Conservation (phyloP, 2,888 invertebrate species). For the Lamproptera curius region DNA sequence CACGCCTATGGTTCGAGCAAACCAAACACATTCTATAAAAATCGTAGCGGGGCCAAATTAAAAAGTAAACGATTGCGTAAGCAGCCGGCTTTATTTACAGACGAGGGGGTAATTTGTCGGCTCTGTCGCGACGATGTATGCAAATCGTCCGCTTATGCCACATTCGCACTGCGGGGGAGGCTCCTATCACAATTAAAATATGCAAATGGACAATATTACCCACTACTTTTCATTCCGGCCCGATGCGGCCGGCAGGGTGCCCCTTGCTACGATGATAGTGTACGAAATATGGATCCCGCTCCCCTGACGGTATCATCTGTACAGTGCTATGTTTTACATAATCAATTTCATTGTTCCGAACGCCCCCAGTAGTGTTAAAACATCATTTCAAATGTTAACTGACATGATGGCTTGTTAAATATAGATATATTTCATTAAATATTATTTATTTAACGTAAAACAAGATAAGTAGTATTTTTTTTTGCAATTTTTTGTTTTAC, state of each 20-base stretch:
- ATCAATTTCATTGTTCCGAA: constrained; percentile 26
- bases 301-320: constrained; percentile 17
- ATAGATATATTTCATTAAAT: too few relatives aligned
- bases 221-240: constrained; percentile 69
- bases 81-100: constrained; percentile 46
- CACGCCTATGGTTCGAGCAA: too few relatives aligned
- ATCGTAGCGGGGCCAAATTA: constrained; percentile 13
- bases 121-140: constrained; percentile 53
- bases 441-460: too few relatives aligned
- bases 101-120: constrained; percentile 55
- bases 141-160: constrained; percentile 63
- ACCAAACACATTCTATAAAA: constrained; percentile 31
- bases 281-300: constrained; percentile 42
- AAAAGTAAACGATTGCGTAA: constrained; percentile 22
- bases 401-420: too few relatives aligned
- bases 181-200: constrained; percentile 74
- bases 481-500: too few relatives aligned
- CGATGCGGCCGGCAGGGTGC: constrained; percentile 52
- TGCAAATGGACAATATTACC: constrained; percentile 71
- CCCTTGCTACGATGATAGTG: constrained; percentile 38
- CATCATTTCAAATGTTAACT: too few relatives aligned
- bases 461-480: too few relatives aligned
- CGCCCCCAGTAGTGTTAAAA: constrained; percentile 10
- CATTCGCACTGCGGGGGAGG: constrained; percentile 55
- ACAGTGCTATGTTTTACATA: constrained; percentile 19